Evolutionary conservation across 1,140 invertebrate species (phyloP).

Genomic region (Caenorhabditis elegans): WBcel235 BX284604.4:11395501-11396000

Average conservation of each 20-base stretch:
- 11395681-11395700: conserved; percentile 61
- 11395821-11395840: conserved; percentile 48
- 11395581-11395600: conserved; percentile 32
- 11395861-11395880: conserved; percentile 49
- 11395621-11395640: conserved; percentile 53
- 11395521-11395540: background rate
- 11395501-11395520: conserved; percentile 4
- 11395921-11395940: conserved; percentile 54
- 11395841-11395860: conserved; percentile 52
- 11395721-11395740: conserved; percentile 31
- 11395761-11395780: background rate
- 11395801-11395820: conserved; percentile 57
- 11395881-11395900: conserved; percentile 21
- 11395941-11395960: conserved; percentile 58
- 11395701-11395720: conserved; percentile 58
- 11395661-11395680: conserved; percentile 57
- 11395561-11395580: conserved; percentile 58
- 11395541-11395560: conserved; percentile 56
- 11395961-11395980: conserved; percentile 57
- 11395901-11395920: conserved; percentile 37
- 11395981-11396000: conserved; percentile 50
- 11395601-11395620: conserved; percentile 30
- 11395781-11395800: conserved; percentile 41
- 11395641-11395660: conserved; percentile 61
- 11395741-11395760: no score